Base-by-base conservation (phyloP, 1,140 invertebrate species). In the Zaprionus africanus region DNA sequence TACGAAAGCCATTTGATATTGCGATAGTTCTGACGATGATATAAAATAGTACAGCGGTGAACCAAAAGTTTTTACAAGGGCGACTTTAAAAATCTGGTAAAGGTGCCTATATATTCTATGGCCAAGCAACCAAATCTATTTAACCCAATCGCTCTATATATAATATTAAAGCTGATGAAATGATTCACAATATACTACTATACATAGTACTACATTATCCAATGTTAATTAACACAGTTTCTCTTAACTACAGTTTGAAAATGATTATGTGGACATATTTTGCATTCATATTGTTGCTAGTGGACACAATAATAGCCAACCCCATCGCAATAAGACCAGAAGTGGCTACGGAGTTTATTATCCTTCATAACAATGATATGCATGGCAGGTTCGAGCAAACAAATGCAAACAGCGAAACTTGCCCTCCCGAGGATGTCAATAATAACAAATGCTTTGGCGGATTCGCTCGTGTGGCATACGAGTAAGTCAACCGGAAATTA, bases 311-410 rank as follows among this genome's bases (percentile, higher is more conserved):
- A 0, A n/a, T 12, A 4, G 72, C 78, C 6, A 85, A 77, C 72
- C 85, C 84, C 1, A 51, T 82, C n/a, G 13, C 34, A 1, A 28
- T 13, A 0, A 53, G 66, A 5, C n/a, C 75, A 2, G 31, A n/a
- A 7, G 81, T 76, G 19, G 69, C 81, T 17, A 85, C 78, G 1
- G 94, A 95, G 79, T 93, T 96, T 6, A 91, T 95, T n/a, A 95
- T 98, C 46, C 88, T 98, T 1, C 97, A 98, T 91, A 97, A 97
- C 62, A 98, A 98, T 92, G 97, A 98, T 88, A 97, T 98, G 94
- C 97, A 98, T 83, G 94, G 96, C 0, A 94, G 96, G 43, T 98
- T 98, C 91, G 96, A 97, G 59, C 95, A 98, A 91, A 96, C 95
- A 1, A 95, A 95, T 31, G 93, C 93, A 62, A 94, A 95, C 26